phyloP scores from a whole-genome alignment of 1,140 invertebrate species.

The Heliconius congener region DNA sequence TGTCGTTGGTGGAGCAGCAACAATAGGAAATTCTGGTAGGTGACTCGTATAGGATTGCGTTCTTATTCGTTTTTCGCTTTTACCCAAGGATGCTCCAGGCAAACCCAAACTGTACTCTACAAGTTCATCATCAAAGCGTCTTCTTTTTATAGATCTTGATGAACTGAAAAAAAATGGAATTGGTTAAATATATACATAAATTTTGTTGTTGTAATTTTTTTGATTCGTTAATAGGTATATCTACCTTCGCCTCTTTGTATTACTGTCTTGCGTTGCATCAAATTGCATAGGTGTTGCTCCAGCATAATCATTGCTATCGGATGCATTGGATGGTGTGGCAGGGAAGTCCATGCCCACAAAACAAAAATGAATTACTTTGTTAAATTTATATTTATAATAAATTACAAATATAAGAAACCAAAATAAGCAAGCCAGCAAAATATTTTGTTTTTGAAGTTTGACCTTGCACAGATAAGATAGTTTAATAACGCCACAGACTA shows the following conservation, averaged over 20 bases:
- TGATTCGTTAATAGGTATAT: background rate
- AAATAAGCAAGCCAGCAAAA: background rate
- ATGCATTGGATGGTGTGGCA: constrained; percentile 67
- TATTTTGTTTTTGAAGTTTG: background rate
- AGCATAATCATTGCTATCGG: constrained; percentile 73
- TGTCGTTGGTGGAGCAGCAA: constrained; percentile 70
- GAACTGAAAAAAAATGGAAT: constrained; percentile 83
- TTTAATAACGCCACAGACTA: too few relatives aligned
- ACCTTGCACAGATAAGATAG: background rate
- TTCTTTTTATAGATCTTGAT: constrained; percentile 95
- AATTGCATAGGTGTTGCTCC: constrained; percentile 54
- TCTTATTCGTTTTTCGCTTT: constrained; percentile 76
- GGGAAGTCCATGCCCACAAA: constrained; percentile 62
- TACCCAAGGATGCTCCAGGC: constrained; percentile 83
- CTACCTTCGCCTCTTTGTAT: constrained; percentile 72
- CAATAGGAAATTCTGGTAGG: constrained; percentile 78
- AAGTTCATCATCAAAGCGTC: constrained; percentile 98
- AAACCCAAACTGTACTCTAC: constrained; percentile 92
- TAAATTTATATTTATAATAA: background rate
- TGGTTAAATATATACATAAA: too few relatives aligned
- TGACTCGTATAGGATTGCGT: constrained; percentile 83
- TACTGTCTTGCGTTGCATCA: constrained; percentile 56
- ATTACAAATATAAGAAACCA: background rate
- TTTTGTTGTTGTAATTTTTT: too few relatives aligned
- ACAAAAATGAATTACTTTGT: background rate